These are phyloP conservation scores for Muntiacus reevesi DNA, from an alignment of 2,113 vertebrate species.

Conservation along the genomic window DNA sequence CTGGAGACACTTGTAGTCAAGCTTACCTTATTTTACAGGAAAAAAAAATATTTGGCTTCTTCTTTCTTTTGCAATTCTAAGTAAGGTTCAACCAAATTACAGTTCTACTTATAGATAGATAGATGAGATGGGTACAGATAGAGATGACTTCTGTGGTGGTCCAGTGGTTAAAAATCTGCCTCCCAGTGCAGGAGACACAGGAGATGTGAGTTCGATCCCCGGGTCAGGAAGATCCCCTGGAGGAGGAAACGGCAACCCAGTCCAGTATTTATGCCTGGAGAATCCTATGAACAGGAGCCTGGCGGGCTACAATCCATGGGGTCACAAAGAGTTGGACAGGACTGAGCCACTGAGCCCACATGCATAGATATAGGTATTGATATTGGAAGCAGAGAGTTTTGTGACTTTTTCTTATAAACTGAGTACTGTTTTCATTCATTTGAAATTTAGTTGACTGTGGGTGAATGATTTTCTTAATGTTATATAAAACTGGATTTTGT, in stretches of 20 bases:
- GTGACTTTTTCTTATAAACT: not conserved
- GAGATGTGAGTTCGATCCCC: not conserved
- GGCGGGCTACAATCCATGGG: not conserved
- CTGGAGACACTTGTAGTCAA: not conserved
- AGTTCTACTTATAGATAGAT: not conserved
- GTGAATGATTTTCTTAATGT: not conserved
- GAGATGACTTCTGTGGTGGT: not conserved
- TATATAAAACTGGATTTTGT: not conserved
- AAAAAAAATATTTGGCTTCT: not conserved
- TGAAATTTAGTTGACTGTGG: not conserved
- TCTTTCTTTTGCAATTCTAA: not conserved
- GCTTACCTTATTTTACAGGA: not conserved
- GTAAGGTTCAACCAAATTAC: not conserved
- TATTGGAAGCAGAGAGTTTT: not conserved
- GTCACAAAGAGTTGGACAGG: not conserved
- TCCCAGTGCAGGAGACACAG: not conserved
- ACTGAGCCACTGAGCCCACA: not conserved
- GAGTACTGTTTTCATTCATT: not conserved
- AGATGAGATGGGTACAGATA: not conserved
- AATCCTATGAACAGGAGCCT: not conserved
- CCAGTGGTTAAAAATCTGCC: not conserved
- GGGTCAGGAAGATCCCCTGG: not conserved
- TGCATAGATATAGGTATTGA: not conserved
- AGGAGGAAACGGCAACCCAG: not conserved
- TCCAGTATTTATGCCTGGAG: not conserved